Conservation (phyloP, 2,888 invertebrate species). For the Amphipoea lucens region DNA sequence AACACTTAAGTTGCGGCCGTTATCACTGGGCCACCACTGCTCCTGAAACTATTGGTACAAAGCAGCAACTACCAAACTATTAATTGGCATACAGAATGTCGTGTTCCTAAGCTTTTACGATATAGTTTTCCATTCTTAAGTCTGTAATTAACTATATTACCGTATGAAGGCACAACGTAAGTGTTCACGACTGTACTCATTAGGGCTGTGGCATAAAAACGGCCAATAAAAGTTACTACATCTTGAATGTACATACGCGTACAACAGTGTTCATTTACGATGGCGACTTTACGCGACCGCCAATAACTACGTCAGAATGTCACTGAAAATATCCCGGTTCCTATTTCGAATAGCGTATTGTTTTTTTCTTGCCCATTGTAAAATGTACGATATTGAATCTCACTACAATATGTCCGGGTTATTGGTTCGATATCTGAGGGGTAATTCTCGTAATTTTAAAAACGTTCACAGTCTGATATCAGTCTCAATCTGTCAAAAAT, state of each 20-base stretch:
- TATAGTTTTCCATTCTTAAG: constrained; percentile 19
- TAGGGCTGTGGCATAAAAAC: constrained; percentile 54
- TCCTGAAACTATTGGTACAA: background rate
- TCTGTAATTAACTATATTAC: constrained; percentile 42
- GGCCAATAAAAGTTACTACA: constrained; percentile 56
- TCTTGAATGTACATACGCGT: constrained; percentile 52
- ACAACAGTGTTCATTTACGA: constrained; percentile 53
- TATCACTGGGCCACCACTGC: too few species aligned
- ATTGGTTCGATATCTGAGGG: background rate
- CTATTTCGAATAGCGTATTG: background rate
- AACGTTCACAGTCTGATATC: background rate
- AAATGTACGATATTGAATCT: background rate
- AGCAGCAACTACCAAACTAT: background rate
- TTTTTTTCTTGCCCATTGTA: background rate
- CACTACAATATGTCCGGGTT: background rate
- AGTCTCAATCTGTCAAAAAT: background rate
- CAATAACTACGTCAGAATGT: constrained; percentile 46
- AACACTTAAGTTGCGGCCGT: too few species aligned
- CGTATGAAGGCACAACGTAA: constrained; percentile 32
- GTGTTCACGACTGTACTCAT: constrained; percentile 62
- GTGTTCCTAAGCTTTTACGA: constrained; percentile 9
- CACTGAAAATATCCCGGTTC: constrained; percentile 17
- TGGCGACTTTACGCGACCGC: constrained; percentile 51
- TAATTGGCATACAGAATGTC: constrained; percentile 10
- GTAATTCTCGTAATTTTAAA: background rate